Conservation (phyloP, 2,113 vertebrate genomes). For the Esox niger region DNA sequence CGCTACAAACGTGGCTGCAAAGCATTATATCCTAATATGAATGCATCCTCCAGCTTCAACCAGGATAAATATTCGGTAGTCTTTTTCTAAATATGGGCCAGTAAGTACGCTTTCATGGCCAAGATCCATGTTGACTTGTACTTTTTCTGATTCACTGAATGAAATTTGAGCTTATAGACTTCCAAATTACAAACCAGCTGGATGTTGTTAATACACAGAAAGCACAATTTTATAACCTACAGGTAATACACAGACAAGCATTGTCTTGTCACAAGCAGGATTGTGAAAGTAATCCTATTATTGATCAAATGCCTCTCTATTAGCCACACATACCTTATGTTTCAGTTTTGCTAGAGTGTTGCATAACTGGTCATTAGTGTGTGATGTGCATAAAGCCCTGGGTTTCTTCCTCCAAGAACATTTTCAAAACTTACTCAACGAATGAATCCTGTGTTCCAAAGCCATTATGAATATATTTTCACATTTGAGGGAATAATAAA, state of each 20-base stretch:
- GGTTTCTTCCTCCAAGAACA: not conserved
- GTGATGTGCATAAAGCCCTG: not conserved
- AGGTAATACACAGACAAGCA: not conserved
- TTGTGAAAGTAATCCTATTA: not conserved
- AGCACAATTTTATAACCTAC: slow-evolving; percentile 41
- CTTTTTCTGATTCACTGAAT: not conserved
- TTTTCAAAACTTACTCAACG: not conserved
- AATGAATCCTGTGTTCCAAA: not conserved
- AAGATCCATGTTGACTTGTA: not conserved
- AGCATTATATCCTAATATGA: not conserved
- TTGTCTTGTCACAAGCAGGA: not conserved
- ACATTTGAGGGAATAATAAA: not conserved
- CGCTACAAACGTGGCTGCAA: not conserved
- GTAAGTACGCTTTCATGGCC: not conserved
- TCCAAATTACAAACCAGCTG: not conserved
- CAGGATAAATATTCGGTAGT: not conserved
- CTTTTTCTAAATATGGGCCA: not conserved
- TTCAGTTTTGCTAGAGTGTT: not conserved
- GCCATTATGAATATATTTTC: not conserved
- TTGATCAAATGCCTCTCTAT: not conserved
- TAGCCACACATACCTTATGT: not conserved
- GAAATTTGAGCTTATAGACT: slow-evolving; percentile 4
- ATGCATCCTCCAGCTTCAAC: not conserved
- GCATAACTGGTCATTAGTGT: not conserved
- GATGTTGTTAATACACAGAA: slow-evolving; percentile 19